phyloP scores from a whole-genome alignment of 2,888 invertebrate species.

The Notocelia uddmanniana region DNA sequence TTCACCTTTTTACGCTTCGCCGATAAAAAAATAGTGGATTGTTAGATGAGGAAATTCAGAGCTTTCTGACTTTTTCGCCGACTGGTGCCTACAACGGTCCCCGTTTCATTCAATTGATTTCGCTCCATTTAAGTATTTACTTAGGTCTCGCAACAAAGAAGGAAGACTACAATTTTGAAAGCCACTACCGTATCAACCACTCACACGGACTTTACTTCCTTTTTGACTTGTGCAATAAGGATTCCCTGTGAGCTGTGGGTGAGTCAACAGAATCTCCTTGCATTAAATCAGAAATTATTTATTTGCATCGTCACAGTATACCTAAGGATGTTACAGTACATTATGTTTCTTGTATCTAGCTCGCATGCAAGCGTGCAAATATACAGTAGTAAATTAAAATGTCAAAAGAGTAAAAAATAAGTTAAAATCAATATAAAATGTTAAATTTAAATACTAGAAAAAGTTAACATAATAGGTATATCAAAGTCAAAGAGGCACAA shows the following conservation, averaged over 20 bases:
- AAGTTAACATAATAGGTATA: no score
- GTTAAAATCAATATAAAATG: no score
- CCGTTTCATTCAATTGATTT: slow-evolving; percentile 34
- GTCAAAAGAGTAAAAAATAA: no score
- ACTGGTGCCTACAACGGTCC: slow-evolving; percentile 17
- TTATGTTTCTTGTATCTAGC: no score
- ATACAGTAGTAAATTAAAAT: no score
- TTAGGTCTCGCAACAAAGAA: slow-evolving; percentile 32
- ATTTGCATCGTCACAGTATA: no score
- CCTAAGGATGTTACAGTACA: no score
- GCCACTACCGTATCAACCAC: background rate
- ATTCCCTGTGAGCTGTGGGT: no score
- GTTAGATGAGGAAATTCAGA: slow-evolving; percentile 22
- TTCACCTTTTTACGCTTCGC: slow-evolving; percentile 34
- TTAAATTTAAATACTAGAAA: no score
- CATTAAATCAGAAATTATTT: no score
- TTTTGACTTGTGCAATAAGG: background rate
- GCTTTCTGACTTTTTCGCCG: slow-evolving; percentile 11
- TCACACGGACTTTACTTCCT: background rate
- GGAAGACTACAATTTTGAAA: slow-evolving; percentile 15
- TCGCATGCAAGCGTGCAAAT: no score
- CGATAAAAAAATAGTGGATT: slow-evolving; percentile 37
- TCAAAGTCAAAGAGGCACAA: no score
- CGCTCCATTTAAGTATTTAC: slow-evolving; percentile 37
- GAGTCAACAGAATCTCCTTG: background rate